Conservation (phyloP, 2,888 invertebrate genomes). For the Rhagonycha fulva region DNA sequence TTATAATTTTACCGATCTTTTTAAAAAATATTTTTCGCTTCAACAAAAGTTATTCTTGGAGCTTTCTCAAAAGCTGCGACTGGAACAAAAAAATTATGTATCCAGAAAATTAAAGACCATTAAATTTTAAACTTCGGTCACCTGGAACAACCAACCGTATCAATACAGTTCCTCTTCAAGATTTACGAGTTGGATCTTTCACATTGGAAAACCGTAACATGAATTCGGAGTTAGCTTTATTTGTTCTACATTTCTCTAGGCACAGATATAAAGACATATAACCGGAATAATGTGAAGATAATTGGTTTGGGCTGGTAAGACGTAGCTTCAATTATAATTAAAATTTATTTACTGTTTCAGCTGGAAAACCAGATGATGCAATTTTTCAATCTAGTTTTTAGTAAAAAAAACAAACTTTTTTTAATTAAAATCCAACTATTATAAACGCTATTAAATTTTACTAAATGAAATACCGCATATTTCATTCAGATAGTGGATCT, state of each 20-base stretch:
- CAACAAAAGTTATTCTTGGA: too few relatives aligned
- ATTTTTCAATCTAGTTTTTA: neutral
- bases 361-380: neutral
- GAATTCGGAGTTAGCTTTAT: neutral
- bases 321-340: neutral
- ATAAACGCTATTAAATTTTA: neutral
- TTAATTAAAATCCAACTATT: too few relatives aligned
- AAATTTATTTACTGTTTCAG: neutral
- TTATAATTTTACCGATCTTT: too few relatives aligned
- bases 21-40: too few relatives aligned
- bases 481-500: neutral
- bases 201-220: neutral
- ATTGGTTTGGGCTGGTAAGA: neutral
- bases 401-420: too few relatives aligned
- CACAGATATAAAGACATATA: neutral
- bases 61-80: too few relatives aligned
- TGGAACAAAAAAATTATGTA: too few relatives aligned
- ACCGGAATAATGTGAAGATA: neutral
- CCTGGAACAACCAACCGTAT: neutral
- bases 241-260: neutral
- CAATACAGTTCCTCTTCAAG: neutral
- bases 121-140: neutral
- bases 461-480: neutral
- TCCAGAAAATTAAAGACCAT: neutral
- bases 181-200: neutral